Evolutionary conservation across 2,888 invertebrate genomes (phyloP).

Genomic region (Ischnus inquisitorius): DNA sequence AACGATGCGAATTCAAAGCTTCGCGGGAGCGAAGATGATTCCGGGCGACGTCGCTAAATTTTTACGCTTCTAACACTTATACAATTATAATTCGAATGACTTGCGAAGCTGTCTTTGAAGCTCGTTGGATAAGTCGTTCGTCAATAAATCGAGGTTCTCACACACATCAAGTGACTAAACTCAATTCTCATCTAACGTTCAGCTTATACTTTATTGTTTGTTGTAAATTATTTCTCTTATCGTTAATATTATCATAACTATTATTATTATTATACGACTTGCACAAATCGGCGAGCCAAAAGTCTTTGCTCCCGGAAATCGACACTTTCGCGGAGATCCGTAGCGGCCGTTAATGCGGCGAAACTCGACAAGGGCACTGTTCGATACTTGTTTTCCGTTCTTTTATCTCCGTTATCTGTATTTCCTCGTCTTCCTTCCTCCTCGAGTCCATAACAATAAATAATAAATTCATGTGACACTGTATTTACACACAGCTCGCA

Average conservation of each 20-base stretch:
- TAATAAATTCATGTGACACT: constrained; percentile 47
- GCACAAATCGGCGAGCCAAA: constrained; percentile 42
- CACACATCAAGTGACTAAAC: constrained; percentile 24
- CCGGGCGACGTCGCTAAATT: constrained; percentile 16
- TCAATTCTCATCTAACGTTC: constrained; percentile 39
- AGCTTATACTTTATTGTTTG: constrained; percentile 54
- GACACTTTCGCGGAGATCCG: neutral
- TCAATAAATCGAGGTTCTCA: constrained; percentile 24
- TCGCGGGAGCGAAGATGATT: neutral
- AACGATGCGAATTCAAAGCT: neutral
- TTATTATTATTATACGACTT: constrained; percentile 22
- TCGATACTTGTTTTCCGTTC: constrained; percentile 22
- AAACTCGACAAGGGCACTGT: constrained; percentile 25
- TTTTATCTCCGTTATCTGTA: neutral
- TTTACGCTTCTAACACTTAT: constrained; percentile 9
- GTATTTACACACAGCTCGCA: constrained; percentile 40
- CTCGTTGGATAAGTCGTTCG: constrained; percentile 16
- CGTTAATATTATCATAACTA: constrained; percentile 14
- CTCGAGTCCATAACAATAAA: constrained; percentile 44
- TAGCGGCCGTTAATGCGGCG: neutral
- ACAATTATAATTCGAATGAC: constrained; percentile 12
- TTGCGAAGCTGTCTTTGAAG: neutral
- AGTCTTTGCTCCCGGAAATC: constrained; percentile 42
- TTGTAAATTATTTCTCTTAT: constrained; percentile 22
- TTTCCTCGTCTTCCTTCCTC: constrained; percentile 2